Evolutionary conservation across 2,797 vertebrate species (phyloP).

Genomic region (Helostoma temminkii): DNA sequence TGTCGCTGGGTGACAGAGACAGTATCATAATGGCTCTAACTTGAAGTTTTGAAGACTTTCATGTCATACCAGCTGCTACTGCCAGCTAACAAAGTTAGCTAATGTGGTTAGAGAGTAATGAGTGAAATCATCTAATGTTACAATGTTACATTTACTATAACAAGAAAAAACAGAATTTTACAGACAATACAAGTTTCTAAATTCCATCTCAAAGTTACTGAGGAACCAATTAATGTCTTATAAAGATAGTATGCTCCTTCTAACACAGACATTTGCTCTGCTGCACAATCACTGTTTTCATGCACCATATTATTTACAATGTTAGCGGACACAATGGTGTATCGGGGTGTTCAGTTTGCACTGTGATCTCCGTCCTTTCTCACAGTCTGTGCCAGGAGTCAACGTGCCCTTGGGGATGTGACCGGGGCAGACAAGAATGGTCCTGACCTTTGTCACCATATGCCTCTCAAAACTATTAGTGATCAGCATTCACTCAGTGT

Average conservation of each 20-base stretch:
- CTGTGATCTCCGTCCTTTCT: constrained; percentile 28
- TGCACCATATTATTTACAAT: constrained; percentile 6
- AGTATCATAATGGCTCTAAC: too few relatives aligned
- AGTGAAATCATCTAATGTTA: too few relatives aligned
- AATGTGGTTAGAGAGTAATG: too few relatives aligned
- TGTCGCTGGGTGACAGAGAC: too few relatives aligned
- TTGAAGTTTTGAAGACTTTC: too few relatives aligned
- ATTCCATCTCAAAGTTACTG: background rate
- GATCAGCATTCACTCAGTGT: constrained; percentile 61
- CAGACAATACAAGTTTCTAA: background rate
- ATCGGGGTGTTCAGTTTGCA: constrained; percentile 1
- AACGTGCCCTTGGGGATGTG: constrained; percentile 46
- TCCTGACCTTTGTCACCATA: constrained; percentile 62
- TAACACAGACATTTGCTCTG: constrained; percentile 18
- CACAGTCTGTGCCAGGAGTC: constrained; percentile 24
- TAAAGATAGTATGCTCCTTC: background rate
- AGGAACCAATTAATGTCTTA: background rate
- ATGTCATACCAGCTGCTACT: background rate
- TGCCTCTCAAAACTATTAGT: constrained; percentile 57
- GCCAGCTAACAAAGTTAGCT: background rate
- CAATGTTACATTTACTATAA: too few relatives aligned
- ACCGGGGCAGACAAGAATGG: constrained; percentile 32
- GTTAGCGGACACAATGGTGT: too few relatives aligned
- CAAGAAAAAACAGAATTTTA: constrained; percentile 10
- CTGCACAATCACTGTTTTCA: constrained; percentile 16